phyloP scores from a whole-genome alignment of 2,113 vertebrate genomes.

The Pituophis catenifer region DNA sequence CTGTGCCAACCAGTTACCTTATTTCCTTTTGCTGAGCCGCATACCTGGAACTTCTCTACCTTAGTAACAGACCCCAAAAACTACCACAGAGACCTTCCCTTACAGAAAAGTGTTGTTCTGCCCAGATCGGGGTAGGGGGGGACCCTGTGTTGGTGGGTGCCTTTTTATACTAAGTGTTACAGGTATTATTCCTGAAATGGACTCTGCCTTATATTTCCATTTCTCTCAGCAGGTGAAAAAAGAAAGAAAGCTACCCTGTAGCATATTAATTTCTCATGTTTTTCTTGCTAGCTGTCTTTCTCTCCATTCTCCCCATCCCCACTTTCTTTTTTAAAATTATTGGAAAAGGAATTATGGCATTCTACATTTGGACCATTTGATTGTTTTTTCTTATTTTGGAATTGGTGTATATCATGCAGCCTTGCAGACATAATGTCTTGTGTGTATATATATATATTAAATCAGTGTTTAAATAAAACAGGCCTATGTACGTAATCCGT shows the following conservation, averaged over 20 bases:
- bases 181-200: conserved; percentile 51
- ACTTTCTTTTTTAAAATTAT: conserved; percentile 60
- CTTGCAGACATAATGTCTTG: conserved; percentile 80
- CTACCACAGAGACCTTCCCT: conserved; percentile 32
- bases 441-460: conserved; percentile 83
- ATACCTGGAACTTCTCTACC: conserved; percentile 41
- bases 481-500: conserved; percentile 82
- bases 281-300: conserved; percentile 62
- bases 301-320: conserved; percentile 12
- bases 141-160: conserved; percentile 50
- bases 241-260: conserved; percentile 54
- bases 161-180: conserved; percentile 67
- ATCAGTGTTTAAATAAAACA: conserved; percentile 81
- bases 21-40: conserved; percentile 7
- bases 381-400: conserved; percentile 79
- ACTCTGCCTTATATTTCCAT: conserved; percentile 55
- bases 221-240: conserved; percentile 61
- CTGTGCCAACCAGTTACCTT: conserved; percentile 45
- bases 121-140: neutral
- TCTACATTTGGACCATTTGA: conserved; percentile 79
- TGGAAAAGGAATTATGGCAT: conserved; percentile 70
- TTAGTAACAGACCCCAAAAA: conserved; percentile 40
- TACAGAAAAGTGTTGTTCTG: neutral
- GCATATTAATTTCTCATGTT: conserved; percentile 44
- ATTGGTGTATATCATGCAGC: conserved; percentile 83